Conservation (phyloP, 2,797 vertebrate species). For the Lepilemur septentrionalis region DNA sequence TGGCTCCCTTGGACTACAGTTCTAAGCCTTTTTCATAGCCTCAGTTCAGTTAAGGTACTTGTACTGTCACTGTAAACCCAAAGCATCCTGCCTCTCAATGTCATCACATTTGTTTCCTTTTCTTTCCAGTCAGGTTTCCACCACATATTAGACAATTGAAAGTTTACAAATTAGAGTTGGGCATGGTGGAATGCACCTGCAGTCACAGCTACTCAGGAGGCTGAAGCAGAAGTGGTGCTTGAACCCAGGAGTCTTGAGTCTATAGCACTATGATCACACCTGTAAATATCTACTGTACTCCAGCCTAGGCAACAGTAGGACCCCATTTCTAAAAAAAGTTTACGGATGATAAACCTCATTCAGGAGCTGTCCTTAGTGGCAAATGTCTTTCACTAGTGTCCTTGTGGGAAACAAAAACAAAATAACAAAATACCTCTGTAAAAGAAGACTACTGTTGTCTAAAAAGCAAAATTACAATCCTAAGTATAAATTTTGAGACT, state of each 20-base stretch:
- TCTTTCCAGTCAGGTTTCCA: background rate
- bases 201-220: too few species aligned
- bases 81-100: background rate
- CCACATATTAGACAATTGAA: background rate
- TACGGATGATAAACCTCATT: background rate
- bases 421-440: background rate
- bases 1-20: background rate
- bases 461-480: slow-evolving; percentile 3
- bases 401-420: background rate
- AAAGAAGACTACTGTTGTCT: background rate
- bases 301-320: background rate
- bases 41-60: background rate
- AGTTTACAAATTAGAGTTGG: background rate
- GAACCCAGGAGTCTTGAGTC: background rate
- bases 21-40: background rate
- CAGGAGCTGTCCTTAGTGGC: background rate
- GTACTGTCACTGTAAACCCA: background rate
- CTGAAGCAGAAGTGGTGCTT: background rate
- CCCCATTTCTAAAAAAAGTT: background rate
- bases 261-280: background rate
- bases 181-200: background rate
- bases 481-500: background rate
- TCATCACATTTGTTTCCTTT: background rate
- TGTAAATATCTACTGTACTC: background rate
- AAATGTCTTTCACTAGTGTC: background rate